Evolutionary conservation across 1,140 invertebrate species (phyloP).

Genomic region (Drosophila ananassae): DNA sequence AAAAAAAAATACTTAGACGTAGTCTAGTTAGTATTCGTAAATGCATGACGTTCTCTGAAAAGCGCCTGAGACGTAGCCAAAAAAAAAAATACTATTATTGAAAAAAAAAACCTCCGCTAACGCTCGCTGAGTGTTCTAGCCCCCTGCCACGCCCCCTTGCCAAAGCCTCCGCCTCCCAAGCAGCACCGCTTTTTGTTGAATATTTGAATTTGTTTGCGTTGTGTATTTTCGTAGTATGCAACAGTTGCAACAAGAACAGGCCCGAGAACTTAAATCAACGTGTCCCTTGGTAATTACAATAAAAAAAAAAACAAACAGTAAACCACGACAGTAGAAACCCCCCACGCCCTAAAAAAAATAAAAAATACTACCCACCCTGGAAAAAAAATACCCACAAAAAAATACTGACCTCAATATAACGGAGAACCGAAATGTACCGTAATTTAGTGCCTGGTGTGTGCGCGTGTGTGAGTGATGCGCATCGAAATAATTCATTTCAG

Average conservation of each 20-base stretch:
- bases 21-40: conserved; percentile 62
- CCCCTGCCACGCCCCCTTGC: conserved; percentile 17
- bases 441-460: conserved; percentile 67
- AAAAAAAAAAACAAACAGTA: background rate
- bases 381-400: background rate
- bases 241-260: conserved; percentile 52
- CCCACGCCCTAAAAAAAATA: background rate
- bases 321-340: conserved; percentile 1
- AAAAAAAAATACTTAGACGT: conserved; percentile 50
- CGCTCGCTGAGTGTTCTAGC: conserved; percentile 35
- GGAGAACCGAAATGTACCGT: conserved; percentile 13
- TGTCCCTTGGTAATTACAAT: conserved; percentile 17
- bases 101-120: conserved; percentile 16
- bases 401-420: conserved; percentile 7
- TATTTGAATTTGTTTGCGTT: conserved; percentile 55
- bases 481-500: conserved; percentile 48
- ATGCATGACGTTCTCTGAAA: conserved; percentile 60
- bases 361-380: background rate
- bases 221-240: conserved; percentile 60
- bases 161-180: conserved; percentile 25
- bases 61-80: conserved; percentile 51
- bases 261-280: conserved; percentile 16
- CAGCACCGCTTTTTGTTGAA: conserved; percentile 57
- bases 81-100: conserved; percentile 8
- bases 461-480: conserved; percentile 53